Conservation (phyloP, 2,888 invertebrate genomes). For the Drosophila suboccidentalis region DNA sequence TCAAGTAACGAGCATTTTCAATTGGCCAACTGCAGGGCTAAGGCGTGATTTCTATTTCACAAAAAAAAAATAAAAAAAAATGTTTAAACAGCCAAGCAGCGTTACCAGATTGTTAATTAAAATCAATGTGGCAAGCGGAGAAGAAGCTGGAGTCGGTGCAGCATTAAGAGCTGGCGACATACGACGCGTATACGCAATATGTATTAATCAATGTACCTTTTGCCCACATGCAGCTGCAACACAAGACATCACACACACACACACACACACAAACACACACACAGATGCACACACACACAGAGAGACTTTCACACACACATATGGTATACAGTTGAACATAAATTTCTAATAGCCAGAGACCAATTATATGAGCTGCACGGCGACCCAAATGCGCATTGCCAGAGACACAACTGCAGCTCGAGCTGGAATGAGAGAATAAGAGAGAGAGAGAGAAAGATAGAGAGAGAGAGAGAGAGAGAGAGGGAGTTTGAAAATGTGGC, state of each 20-base stretch:
- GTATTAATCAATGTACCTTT: constrained; percentile 34
- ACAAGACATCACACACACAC: constrained; percentile 9
- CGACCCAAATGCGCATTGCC: constrained; percentile 32
- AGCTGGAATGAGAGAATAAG: neutral
- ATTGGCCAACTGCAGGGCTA: constrained; percentile 19
- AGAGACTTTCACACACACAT: constrained; percentile 8
- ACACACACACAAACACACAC: neutral
- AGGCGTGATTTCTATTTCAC: constrained; percentile 8
- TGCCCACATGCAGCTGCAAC: constrained; percentile 1
- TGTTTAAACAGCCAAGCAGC: neutral
- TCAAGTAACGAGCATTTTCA: constrained; percentile 45
- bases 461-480: neutral
- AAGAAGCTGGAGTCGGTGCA: neutral
- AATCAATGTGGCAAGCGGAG: constrained; percentile 25
- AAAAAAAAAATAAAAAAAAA: neutral
- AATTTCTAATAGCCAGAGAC: constrained; percentile 25
- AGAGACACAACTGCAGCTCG: constrained; percentile 1
- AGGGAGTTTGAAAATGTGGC: constrained; percentile 7
- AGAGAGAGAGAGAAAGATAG: neutral
- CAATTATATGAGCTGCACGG: constrained; percentile 27
- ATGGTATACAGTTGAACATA: constrained; percentile 4
- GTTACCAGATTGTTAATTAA: constrained; percentile 30
- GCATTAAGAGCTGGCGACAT: neutral
- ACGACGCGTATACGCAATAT: constrained; percentile 48
- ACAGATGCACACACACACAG: neutral